Percentiles rank a stretch among this genome's conserved stretches.
Evolutionary conservation across 2,113 vertebrate species (phyloP).

Genomic region (Labrus mixtus): DNA sequence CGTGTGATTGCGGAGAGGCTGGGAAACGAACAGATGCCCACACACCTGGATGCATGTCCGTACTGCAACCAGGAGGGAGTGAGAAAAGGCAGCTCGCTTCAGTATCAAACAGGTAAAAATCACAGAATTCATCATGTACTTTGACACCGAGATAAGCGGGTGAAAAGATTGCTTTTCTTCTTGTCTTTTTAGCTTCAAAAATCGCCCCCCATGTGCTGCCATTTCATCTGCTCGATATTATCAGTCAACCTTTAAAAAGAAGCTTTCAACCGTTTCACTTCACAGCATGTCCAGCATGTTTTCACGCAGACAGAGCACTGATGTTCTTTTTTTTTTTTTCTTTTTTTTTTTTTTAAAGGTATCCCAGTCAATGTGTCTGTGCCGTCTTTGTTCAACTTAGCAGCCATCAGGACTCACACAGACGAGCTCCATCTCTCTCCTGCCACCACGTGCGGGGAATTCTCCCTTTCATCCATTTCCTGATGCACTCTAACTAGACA

Average conservation of each 20-base stretch:
- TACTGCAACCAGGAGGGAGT: neutral
- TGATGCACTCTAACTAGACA: conserved; percentile 78
- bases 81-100: neutral
- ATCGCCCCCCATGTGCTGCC: conserved; percentile 45
- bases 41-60: conserved; percentile 42
- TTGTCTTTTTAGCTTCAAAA: conserved; percentile 57
- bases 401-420: conserved; percentile 62
- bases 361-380: conserved; percentile 19
- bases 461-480: conserved; percentile 76
- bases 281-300: conserved; percentile 60
- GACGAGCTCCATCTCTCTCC: conserved; percentile 48
- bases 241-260: conserved; percentile 66
- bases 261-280: conserved; percentile 63
- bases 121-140: conserved; percentile 9
- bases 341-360: neutral
- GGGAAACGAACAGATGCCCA: conserved; percentile 14
- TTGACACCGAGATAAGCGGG: conserved; percentile 27
- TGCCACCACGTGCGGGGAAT: conserved; percentile 65
- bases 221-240: conserved; percentile 65
- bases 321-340: neutral
- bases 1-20: conserved; percentile 15
- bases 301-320: conserved; percentile 40
- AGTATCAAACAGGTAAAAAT: neutral
- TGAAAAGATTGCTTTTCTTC: conserved; percentile 28
- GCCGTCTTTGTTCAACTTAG: conserved; percentile 64